Conservation (phyloP, 2,113 vertebrate species). For the Lycaon pictus region DNA sequence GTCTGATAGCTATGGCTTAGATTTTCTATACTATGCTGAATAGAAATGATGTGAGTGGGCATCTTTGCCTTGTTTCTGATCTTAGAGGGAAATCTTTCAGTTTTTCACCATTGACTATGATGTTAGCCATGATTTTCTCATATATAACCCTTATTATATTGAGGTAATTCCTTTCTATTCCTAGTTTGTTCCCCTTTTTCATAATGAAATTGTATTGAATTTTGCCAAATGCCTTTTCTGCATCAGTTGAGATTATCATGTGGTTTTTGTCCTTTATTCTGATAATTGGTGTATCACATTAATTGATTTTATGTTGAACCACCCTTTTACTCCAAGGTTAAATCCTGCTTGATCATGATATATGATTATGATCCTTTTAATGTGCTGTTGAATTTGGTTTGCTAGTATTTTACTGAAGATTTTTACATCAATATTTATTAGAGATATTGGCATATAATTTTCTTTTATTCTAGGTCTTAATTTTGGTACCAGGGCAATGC, state of each 20-base stretch:
- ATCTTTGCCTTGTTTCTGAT: background rate
- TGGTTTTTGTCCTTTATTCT: slow-evolving; percentile 12
- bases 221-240: background rate
- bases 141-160: background rate
- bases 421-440: background rate
- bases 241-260: background rate
- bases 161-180: background rate
- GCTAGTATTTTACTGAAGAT: background rate
- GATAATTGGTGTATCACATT: background rate
- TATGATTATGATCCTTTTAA: background rate
- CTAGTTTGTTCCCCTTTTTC: background rate
- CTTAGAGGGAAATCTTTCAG: background rate
- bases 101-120: background rate
- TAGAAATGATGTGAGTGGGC: background rate
- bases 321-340: background rate
- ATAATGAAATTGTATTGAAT: background rate
- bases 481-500: background rate
- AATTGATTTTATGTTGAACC: background rate
- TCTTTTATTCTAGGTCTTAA: background rate
- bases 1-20: background rate
- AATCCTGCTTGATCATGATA: background rate
- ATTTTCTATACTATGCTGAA: background rate
- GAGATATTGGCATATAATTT: background rate
- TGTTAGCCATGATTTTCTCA: background rate
- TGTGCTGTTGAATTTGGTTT: background rate